Base-by-base conservation (phyloP, 2,888 invertebrate genomes). In the Conops quadrifasciatus region DNA sequence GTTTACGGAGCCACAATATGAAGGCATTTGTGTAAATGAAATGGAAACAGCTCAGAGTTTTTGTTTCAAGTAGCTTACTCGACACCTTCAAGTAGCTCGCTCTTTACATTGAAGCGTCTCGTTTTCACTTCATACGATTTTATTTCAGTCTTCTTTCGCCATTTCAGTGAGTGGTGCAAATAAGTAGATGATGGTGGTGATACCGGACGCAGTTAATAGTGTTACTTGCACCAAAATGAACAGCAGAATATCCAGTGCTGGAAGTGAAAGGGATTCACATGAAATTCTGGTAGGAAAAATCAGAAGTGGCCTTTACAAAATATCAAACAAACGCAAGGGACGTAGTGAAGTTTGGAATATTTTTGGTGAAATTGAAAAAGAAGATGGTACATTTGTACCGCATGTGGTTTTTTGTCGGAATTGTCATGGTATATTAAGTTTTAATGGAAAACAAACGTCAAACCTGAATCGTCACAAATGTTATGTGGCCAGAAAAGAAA, bases 381-480 rank as follows among this genome's bases (percentile, higher is more conserved):
- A 62, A 1, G 43, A 69, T 62, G 53, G 49, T 13, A 21, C 69
- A 11, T 30, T 21, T 62, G 16, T 69, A 2, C 15, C 60, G 2
- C 36, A 51, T 9, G 43, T 69, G 16, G 69, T 69, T 30, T 69
- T 30, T 30, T 69, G 69, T 7, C 63, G 53, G 0, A 15, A 56
- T 15, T 69, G 63, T 21, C 36, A 60, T n/a, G 30, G 24, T 16
- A n/a, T 69, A 15, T 30, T 69, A 1, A 69, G 36, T 15, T 69
- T 30, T 30, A 69, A 69, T 24, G 62, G 69, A 19, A 30, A 63
- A 2, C 69, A 51, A 43, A 69, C 63, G n/a, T 62, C 69, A 28
- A 63, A 69, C 24, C 62, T 69, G 26, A 19, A 60, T 19, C 49
- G 69, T 2, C 69, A 69, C 43, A 69, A 51, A 62, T 69, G 69